Evolutionary conservation across 2,888 invertebrate species (phyloP), one percentile per base, ranked within the genome.

Genomic region (Matsumyia berberina): DNA sequence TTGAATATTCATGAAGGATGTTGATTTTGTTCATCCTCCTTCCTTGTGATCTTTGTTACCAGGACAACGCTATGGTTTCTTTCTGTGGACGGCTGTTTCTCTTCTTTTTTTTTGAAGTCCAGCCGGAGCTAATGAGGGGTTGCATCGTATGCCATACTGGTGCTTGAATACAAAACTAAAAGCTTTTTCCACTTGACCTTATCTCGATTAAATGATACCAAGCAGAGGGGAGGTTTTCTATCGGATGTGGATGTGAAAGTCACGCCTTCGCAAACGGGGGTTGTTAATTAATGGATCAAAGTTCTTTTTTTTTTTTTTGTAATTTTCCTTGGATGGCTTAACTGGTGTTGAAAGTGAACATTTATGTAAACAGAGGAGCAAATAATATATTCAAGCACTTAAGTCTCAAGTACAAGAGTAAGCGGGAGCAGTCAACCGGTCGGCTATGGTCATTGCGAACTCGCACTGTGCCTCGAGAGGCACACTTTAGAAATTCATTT

Each of bases 1-100:
- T 74, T 79, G 83, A 83, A 79, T 83, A 83, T 83, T 83, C 83
- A 83, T 83, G 73, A 81, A 70, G 81, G 76, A 83, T 64, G 78
- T 62, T 79, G 49, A 17, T 64, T 57, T 73, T 29, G 8, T 58
- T 62, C 12, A 60, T 55, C 39, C 5, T 24, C 12, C 17, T 44
- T 51, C 19, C 66, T 29, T 31, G 7, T 67, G 58, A 74, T 55
- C 67, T 67, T 55, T 67, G 60, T 19, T 46, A 12, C 17, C 49
- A 49, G 73, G 79, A 79, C 35, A 57, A 49, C 39, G 35, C 7
- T 42, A 78, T 49, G 17, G 8, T 12, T 62, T 53, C 39, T 9
- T 9, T 39, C 39, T 64, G 31, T 17, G 6, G 6, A 15, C 42
- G 37, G 4, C 24, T 24, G 24, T 3, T 29, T 31, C 12, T 42